A percentile compares a stretch with the other conserved stretches of the same genome.
Conservation (phyloP, 1,140 invertebrate genomes). For the Cepaea nemoralis region DNA sequence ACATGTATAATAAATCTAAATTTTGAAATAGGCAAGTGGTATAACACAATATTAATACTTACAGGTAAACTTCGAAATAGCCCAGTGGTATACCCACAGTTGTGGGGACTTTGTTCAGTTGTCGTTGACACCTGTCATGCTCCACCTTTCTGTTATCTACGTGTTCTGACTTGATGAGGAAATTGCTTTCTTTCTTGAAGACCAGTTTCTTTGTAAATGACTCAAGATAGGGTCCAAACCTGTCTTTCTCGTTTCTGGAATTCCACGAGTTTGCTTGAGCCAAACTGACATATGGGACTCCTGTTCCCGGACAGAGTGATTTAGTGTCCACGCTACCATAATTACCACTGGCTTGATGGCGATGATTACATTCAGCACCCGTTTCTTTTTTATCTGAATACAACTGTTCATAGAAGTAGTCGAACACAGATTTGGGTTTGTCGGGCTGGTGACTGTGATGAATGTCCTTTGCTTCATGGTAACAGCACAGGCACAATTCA, state of each 20-base stretch:
- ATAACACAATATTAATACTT: no score
- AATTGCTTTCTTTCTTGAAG: not conserved
- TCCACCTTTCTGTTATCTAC: not conserved
- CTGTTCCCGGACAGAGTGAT: not conserved
- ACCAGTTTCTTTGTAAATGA: not conserved
- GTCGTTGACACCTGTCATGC: not conserved
- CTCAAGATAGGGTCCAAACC: not conserved
- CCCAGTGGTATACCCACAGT: not conserved
- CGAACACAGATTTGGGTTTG: slow-evolving; percentile 4
- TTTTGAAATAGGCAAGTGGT: no score
- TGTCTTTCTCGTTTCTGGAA: not conserved
- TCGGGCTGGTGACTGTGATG: not conserved
- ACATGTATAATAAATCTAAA: no score
- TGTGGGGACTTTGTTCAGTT: not conserved
- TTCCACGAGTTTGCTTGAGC: not conserved
- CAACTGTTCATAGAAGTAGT: slow-evolving; percentile 13
- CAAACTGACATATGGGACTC: not conserved
- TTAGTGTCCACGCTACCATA: not conserved
- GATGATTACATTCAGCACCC: not conserved
- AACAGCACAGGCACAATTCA: not conserved
- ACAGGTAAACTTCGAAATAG: not conserved
- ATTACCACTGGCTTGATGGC: not conserved
- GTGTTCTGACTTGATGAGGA: not conserved
- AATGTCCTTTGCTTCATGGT: not conserved
- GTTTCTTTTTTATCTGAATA: not conserved